phyloP scores from a whole-genome alignment of 2,888 invertebrate species.

The Carabus problematicus region DNA sequence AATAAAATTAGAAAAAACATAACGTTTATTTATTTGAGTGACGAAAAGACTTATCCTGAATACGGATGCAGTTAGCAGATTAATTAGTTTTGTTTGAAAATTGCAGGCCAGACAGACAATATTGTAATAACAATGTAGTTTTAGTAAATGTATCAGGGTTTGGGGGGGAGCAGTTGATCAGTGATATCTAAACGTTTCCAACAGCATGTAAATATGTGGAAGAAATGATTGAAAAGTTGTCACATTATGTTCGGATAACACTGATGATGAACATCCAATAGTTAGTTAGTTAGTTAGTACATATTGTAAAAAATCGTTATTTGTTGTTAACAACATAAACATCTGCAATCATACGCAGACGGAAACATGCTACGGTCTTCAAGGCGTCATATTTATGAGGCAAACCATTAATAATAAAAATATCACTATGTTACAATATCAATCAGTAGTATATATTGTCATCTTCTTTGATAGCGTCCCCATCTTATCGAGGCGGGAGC shows the following conservation, averaged over 20 bases:
- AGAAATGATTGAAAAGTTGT: background rate
- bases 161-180: background rate
- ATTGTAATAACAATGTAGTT: background rate
- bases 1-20: too few species aligned
- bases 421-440: conserved; percentile 17
- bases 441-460: conserved; percentile 18
- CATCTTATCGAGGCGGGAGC: too few species aligned
- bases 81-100: background rate
- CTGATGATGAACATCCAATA: background rate
- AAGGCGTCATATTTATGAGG: conserved; percentile 12
- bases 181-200: conserved; percentile 14
- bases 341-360: background rate
- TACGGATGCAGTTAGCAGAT: conserved; percentile 1
- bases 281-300: too few species aligned
- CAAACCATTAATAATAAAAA: conserved; percentile 14
- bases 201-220: conserved; percentile 1
- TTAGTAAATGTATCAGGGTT: too few species aligned
- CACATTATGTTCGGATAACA: conserved; percentile 2
- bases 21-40: too few species aligned
- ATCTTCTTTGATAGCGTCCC: conserved; percentile 8
- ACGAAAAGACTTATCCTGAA: background rate
- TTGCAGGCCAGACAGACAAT: background rate
- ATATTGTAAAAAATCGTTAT: too few species aligned
- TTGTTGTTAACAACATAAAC: too few species aligned
- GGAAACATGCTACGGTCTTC: conserved; percentile 10